Percentiles rank a stretch among this genome's conserved stretches.
phyloP scores from a whole-genome alignment of 2,113 vertebrate genomes.

The Ptychochromis oligacanthus region DNA sequence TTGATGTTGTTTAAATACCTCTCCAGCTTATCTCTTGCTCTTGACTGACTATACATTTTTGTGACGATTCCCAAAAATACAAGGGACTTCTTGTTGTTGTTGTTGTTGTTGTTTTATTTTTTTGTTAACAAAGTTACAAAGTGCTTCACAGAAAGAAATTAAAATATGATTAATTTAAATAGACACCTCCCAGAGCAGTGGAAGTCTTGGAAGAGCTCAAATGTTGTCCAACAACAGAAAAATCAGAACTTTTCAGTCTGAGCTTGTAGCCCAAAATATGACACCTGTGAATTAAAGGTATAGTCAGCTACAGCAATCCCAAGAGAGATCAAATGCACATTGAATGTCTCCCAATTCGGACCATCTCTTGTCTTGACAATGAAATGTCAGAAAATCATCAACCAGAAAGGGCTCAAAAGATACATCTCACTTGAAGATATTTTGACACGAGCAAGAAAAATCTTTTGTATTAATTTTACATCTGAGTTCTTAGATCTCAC shows the following conservation, averaged over 20 bases:
- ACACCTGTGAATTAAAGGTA: background rate
- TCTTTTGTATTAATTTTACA: background rate
- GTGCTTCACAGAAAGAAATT: too few relatives aligned
- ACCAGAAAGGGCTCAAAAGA: background rate
- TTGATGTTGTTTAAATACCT: too few relatives aligned
- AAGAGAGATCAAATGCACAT: background rate
- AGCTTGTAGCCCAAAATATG: background rate
- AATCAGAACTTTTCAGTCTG: background rate
- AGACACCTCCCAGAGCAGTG: too few relatives aligned
- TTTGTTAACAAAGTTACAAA: too few relatives aligned
- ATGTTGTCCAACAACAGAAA: background rate
- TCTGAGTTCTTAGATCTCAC: background rate
- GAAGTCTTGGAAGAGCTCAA: too few relatives aligned
- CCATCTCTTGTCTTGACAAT: background rate
- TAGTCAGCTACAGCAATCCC: too few relatives aligned
- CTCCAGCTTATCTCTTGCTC: too few relatives aligned
- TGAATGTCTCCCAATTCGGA: background rate
- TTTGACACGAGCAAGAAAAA: background rate
- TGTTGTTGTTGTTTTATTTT: too few relatives aligned
- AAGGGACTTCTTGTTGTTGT: too few relatives aligned
- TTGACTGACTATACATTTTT: too few relatives aligned
- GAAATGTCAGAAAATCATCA: background rate
- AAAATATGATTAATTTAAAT: too few relatives aligned
- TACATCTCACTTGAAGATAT: background rate
- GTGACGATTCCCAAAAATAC: too few relatives aligned